Conservation (phyloP, 1,140 invertebrate species). For the Dinoponera quadriceps region DNA sequence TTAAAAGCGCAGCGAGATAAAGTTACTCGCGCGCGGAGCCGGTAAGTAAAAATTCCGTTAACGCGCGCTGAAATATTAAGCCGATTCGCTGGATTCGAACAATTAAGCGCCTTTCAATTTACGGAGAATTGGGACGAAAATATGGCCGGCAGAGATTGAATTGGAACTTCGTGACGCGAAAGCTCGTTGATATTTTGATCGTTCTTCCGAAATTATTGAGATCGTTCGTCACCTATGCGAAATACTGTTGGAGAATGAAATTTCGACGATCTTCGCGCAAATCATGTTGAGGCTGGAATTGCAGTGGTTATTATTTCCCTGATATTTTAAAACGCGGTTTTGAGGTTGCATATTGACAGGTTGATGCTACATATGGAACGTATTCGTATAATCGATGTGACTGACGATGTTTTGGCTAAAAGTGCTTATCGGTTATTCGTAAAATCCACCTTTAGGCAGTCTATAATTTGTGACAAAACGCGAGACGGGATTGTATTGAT, state of each 20-base stretch:
- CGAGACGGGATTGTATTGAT: too few relatives aligned
- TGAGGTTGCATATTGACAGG: conserved; percentile 25
- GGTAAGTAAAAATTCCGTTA: conserved; percentile 38
- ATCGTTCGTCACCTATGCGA: background rate
- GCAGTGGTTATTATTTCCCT: background rate
- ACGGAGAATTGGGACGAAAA: conserved; percentile 5
- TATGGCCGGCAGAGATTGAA: background rate
- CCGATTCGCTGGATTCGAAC: conserved; percentile 9
- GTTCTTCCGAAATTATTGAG: conserved; percentile 31
- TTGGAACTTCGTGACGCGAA: background rate
- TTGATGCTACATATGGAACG: conserved; percentile 12
- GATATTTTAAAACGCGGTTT: background rate
- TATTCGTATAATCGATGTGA: background rate
- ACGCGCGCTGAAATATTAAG: conserved; percentile 8
- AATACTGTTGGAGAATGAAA: background rate
- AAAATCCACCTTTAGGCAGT: too few relatives aligned
- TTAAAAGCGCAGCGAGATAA: conserved; percentile 25
- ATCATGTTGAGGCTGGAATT: background rate
- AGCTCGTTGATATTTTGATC: conserved; percentile 12
- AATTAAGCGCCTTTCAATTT: conserved; percentile 13
- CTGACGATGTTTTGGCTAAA: background rate
- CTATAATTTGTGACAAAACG: too few relatives aligned
- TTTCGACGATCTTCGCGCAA: background rate
- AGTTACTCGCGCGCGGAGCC: background rate
- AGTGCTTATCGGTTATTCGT: background rate